Percentiles rank a stretch among this genome's conserved stretches.
Conservation (phyloP, 1,140 invertebrate species). For the Meloidogyne chitwoodi region DNA sequence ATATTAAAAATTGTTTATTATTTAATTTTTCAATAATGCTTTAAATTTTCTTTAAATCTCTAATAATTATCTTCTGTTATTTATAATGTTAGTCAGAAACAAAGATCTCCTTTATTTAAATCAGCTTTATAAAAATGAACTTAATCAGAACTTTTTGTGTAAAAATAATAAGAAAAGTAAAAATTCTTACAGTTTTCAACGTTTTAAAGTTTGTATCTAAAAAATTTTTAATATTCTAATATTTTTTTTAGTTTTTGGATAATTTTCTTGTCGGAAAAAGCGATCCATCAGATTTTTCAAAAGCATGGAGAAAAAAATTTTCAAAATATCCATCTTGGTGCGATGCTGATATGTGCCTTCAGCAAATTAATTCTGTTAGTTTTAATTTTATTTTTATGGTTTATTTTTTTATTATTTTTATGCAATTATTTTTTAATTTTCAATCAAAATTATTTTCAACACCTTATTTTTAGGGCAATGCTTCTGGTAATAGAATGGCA, state of each 20-base stretch:
- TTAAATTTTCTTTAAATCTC: no score
- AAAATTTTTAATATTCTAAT: constrained; percentile 2
- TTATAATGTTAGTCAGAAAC: background rate
- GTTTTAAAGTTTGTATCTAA: background rate
- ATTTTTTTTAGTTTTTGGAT: background rate
- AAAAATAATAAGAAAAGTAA: background rate
- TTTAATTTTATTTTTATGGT: background rate
- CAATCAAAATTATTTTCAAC: no score
- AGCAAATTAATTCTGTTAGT: background rate
- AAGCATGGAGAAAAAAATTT: background rate
- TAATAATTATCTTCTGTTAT: no score
- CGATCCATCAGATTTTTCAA: background rate
- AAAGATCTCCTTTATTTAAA: background rate
- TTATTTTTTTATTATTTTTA: background rate
- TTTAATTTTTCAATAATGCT: no score
- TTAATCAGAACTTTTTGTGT: background rate
- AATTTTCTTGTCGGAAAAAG: background rate
- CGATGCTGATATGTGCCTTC: background rate
- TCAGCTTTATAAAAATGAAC: background rate
- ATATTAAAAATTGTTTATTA: no score
- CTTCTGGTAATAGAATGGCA: constrained; percentile 50
- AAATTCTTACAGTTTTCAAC: background rate
- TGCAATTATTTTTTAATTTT: background rate
- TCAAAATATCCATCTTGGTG: constrained; percentile 2
- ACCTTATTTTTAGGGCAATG: constrained; percentile 53